A percentile compares a stretch with the other conserved stretches of the same genome.
Evolutionary conservation across 2,888 invertebrate genomes (phyloP).

Genomic region (Scaptodrosophila latifasciaeformis): DNA sequence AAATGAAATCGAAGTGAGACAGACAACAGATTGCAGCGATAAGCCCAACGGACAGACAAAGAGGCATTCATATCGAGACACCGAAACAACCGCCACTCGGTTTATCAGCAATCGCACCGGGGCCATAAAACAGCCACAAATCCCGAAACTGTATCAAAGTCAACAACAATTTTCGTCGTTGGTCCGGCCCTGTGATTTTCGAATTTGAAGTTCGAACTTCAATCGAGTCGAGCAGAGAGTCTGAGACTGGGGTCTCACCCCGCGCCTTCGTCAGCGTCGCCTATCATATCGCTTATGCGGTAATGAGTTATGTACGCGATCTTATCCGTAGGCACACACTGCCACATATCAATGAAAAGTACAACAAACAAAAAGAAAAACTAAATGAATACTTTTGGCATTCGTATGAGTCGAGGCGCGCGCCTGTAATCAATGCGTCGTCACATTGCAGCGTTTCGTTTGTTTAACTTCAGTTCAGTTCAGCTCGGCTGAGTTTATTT

Average conservation of each 20-base stretch:
- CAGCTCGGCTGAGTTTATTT: constrained; percentile 48
- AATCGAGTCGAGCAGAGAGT: constrained; percentile 28
- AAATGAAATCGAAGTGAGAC: constrained; percentile 43
- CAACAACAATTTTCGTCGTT: constrained; percentile 1
- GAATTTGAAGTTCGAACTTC: not conserved
- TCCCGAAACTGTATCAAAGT: not conserved
- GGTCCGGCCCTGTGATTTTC: too few species aligned
- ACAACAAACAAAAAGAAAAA: too few species aligned
- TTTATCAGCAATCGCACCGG: too few species aligned
- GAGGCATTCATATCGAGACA: not conserved
- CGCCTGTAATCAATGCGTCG: constrained; percentile 64
- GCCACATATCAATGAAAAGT: not conserved
- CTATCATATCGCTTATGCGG: constrained; percentile 48
- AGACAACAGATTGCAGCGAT: constrained; percentile 40
- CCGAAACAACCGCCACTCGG: too few species aligned
- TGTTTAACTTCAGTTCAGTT: constrained; percentile 56
- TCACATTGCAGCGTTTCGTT: constrained; percentile 55
- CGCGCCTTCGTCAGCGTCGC: constrained; percentile 8
- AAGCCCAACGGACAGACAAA: constrained; percentile 11
- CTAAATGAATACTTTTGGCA: too few species aligned
- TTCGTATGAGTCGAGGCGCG: constrained; percentile 13
- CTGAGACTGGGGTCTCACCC: not conserved
- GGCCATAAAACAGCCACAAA: not conserved
- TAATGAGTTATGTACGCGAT: constrained; percentile 68
- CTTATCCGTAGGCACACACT: constrained; percentile 45